These are phyloP conservation scores for Chrosomus eos DNA, from an alignment of 2,797 vertebrate genomes.

Conservation along the genomic window DNA sequence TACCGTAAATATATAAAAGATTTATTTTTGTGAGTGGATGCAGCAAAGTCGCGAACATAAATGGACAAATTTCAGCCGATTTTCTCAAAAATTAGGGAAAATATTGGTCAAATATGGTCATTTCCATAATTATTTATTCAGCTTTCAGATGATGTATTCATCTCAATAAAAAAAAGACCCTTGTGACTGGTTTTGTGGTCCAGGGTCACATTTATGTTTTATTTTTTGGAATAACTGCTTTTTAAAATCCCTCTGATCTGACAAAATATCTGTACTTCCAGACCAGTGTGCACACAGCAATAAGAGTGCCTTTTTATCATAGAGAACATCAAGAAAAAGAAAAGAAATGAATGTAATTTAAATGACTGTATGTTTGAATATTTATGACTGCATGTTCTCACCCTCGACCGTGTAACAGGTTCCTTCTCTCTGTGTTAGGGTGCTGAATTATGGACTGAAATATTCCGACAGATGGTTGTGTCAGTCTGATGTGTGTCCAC, in stretches of 20 bases:
- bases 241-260: not conserved
- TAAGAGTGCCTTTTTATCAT: not conserved
- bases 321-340: not conserved
- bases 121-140: too few relatives aligned
- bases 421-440: slow-evolving; percentile 20
- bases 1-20: too few relatives aligned
- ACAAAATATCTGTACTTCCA: not conserved
- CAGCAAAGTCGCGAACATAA: too few relatives aligned
- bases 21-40: too few relatives aligned
- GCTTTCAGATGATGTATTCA: too few relatives aligned
- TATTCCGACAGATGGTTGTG: slow-evolving; percentile 72
- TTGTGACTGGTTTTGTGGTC: too few relatives aligned
- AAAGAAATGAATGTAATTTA: not conserved
- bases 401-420: slow-evolving; percentile 25
- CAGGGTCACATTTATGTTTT: not conserved
- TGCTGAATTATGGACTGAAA: slow-evolving; percentile 43
- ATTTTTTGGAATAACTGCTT: not conserved
- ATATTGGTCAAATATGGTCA: too few relatives aligned
- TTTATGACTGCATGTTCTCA: slow-evolving; percentile 36
- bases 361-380: slow-evolving; percentile 16
- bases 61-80: too few relatives aligned
- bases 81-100: too few relatives aligned
- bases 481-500: slow-evolving; percentile 69
- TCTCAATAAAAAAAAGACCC: too few relatives aligned
- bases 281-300: not conserved